These are phyloP conservation scores for Conomelus anceps DNA, from an alignment of 2,888 invertebrate species.

Conservation along the genomic window DNA sequence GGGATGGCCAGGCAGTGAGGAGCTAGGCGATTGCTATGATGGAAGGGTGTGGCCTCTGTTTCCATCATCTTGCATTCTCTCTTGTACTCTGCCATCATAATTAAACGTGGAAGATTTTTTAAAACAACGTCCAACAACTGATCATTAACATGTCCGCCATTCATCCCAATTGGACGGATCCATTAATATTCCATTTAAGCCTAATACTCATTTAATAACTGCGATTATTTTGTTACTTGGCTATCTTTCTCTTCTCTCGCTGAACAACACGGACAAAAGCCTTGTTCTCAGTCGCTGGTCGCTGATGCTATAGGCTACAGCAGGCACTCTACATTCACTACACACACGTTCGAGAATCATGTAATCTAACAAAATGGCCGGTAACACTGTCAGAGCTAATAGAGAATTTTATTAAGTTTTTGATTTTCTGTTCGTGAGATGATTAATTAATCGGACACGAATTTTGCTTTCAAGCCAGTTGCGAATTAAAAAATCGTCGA, in stretches of 20 bases:
- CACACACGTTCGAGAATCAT: not conserved
- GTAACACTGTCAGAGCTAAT: not conserved
- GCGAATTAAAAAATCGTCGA: too few relatives aligned
- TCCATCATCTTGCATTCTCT: not conserved
- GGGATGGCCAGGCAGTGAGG: not conserved
- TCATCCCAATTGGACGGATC: not conserved
- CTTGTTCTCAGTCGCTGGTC: not conserved
- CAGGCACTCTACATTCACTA: not conserved
- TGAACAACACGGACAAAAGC: not conserved
- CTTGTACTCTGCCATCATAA: not conserved
- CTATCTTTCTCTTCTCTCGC: not conserved
- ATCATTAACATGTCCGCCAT: slow-evolving; percentile 9
- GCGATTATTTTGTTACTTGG: slow-evolving; percentile 5
- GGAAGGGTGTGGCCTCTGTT: not conserved
- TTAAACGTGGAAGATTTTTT: slow-evolving; percentile 5
- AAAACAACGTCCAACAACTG: not conserved
- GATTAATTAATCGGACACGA: not conserved
- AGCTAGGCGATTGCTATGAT: not conserved
- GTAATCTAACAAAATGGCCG: not conserved
- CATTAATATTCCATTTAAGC: slow-evolving; percentile 14
- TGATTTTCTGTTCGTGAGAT: not conserved
- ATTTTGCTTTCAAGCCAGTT: too few relatives aligned
- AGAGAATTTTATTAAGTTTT: not conserved
- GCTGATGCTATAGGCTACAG: too few relatives aligned
- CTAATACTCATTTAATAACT: slow-evolving; percentile 9